These are phyloP conservation scores for Salpingus planirostris DNA, from an alignment of 2,888 invertebrate species.

Conservation along the genomic window DNA sequence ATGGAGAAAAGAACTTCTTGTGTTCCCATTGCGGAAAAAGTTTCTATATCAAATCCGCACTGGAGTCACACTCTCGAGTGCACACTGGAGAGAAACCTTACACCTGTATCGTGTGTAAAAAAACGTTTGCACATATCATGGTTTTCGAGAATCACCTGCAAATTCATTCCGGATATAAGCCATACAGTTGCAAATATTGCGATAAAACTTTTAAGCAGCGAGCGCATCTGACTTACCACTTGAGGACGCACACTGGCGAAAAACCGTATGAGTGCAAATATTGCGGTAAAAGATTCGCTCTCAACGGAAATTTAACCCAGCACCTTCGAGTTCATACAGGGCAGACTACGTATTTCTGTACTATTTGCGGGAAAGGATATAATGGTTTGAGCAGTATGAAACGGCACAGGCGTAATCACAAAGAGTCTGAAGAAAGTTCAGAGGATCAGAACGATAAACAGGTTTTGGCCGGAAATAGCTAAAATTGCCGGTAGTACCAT, in stretches of 20 bases:
- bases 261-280: conserved; percentile 21
- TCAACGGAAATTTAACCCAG: conserved; percentile 39
- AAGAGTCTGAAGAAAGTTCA: too few relatives aligned
- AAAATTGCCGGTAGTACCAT: too few relatives aligned
- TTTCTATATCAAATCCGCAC: conserved; percentile 21
- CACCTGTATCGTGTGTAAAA: conserved; percentile 28
- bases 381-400: conserved; percentile 19
- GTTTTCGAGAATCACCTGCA: conserved; percentile 29
- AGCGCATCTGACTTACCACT: conserved; percentile 29
- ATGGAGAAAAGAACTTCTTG: conserved; percentile 21
- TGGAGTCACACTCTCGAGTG: conserved; percentile 23
- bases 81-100: conserved; percentile 32
- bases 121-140: conserved; percentile 28
- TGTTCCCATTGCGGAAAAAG: conserved; percentile 24
- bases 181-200: conserved; percentile 39
- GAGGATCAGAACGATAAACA: too few relatives aligned
- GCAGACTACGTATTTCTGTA: conserved; percentile 39
- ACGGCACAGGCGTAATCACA: conserved; percentile 18
- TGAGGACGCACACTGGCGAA: conserved; percentile 30
- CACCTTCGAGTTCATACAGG: conserved; percentile 40
- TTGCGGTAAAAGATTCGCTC: conserved; percentile 34
- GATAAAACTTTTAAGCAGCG: conserved; percentile 30
- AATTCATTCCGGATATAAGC: conserved; percentile 31
- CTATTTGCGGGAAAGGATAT: conserved; percentile 37
- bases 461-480: too few relatives aligned